Conservation (phyloP, 2,888 invertebrate genomes). For the Cerceris ruficornis region DNA sequence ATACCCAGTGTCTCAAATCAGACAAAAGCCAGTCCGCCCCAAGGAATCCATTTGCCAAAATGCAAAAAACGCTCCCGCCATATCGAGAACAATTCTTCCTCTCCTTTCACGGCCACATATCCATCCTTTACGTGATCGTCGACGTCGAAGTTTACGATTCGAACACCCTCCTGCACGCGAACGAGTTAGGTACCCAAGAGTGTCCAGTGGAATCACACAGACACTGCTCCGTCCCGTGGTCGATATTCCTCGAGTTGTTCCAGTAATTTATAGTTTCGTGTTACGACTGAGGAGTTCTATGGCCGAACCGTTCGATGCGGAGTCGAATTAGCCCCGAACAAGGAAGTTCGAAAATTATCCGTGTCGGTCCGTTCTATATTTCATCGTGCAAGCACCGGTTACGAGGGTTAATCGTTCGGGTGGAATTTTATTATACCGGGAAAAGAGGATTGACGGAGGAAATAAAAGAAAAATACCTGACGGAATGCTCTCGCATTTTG, state of each 20-base stretch:
- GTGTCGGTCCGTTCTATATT: slow-evolving; percentile 41
- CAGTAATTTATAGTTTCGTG: slow-evolving; percentile 56
- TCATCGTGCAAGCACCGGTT: slow-evolving; percentile 30
- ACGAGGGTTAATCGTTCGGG: slow-evolving; percentile 36
- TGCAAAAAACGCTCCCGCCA: not conserved
- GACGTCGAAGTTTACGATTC: not conserved
- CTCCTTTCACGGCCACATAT: not conserved
- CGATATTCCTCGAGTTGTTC: slow-evolving; percentile 47
- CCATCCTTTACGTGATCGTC: not conserved
- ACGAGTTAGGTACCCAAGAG: slow-evolving; percentile 7
- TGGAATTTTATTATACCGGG: slow-evolving; percentile 39
- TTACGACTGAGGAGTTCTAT: slow-evolving; percentile 30
- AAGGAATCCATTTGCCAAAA: not conserved
- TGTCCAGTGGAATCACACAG: slow-evolving; percentile 34
- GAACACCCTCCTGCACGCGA: not conserved
- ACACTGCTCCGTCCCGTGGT: slow-evolving; percentile 11
- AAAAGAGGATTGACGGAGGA: not conserved
- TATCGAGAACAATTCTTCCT: not conserved
- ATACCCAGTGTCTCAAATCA: too few species aligned
- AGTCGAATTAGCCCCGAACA: slow-evolving; percentile 50
- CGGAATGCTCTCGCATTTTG: not conserved
- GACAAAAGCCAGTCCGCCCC: too few species aligned
- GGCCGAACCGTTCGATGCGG: slow-evolving; percentile 12
- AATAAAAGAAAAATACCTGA: not conserved
- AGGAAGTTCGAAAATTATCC: slow-evolving; percentile 55